Conservation (phyloP, 2,113 vertebrate species). For the Ondatra zibethicus region DNA sequence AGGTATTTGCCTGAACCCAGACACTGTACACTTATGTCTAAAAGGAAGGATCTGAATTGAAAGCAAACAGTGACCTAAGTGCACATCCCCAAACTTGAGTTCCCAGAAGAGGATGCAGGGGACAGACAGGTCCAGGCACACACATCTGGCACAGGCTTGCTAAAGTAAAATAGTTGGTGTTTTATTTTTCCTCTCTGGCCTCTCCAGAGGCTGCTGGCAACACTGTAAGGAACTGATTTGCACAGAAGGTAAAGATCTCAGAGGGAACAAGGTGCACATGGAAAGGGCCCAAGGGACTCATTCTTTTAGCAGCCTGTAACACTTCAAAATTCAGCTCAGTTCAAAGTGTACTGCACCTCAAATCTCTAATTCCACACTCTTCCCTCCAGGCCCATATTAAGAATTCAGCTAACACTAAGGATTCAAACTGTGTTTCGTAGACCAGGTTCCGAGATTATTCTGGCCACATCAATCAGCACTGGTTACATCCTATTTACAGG, state of each 20-base stretch:
- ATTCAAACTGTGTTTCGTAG: neutral
- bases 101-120: neutral
- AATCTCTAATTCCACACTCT: neutral
- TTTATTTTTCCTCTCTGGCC: neutral
- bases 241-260: neutral
- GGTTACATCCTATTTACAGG: neutral
- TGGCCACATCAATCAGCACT: neutral
- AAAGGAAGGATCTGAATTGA: neutral
- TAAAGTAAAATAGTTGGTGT: neutral
- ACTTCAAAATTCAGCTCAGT: neutral
- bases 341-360: neutral
- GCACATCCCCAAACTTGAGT: neutral
- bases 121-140: neutral
- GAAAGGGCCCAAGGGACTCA: neutral
- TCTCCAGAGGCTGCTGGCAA: neutral
- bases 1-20: neutral
- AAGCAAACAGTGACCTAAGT: neutral
- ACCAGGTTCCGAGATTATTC: neutral
- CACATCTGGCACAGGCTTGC: neutral
- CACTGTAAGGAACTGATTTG: neutral
- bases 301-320: neutral
- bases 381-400: neutral
- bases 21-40: neutral
- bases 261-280: accelerated
- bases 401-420: neutral